Evolutionary conservation across 2,888 invertebrate species (phyloP), one percentile per base, ranked within the genome.

Genomic region (Zele albiditarsus): DNA sequence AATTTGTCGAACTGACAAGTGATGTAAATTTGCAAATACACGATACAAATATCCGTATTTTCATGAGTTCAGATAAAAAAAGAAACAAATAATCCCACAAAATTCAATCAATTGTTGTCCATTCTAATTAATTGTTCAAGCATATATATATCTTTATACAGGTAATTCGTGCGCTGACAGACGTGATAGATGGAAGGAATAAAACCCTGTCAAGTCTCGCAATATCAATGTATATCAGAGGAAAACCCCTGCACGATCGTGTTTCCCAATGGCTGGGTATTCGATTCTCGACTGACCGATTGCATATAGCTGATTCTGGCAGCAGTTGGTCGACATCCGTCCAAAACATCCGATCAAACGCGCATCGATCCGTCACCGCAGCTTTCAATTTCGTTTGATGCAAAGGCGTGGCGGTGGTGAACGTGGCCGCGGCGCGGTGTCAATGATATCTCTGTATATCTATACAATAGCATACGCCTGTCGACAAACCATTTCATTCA

Each of bases 321-420:
- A 72, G 75, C 62, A 75, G 58, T 75, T 67, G 75, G 71, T 60
- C 71, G 71, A 75, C 67, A 75, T 71, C 67, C 66, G 71, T 72
- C 71, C 58, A 68, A 53, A 71, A 71, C 75, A 75, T 58, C 53
- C 71, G 67, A 68, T 75, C 75, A 75, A 75, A 75, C 68, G 71
- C 49, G 75, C 71, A 75, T 75, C 71, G 75, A 75, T 72, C 60
- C 67, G 68, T 71, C 75, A 75, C 75, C 75, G 67, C 75, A 75
- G 75, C 75, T 68, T 75, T 75, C 75, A 75, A 75, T 75, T 75
- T 75, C 53, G 71, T 60, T 71, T 72, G 28, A 49, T 67, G 57
- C 57, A 33, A 31, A 12, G 20, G 27, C 69, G 31, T 31, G 33
- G 33, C n/a, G 12, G 10, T 31, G 27, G 12, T 12, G 38, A 38